These are phyloP conservation scores for Pachliopta kotzebuea DNA, from an alignment of 2,888 invertebrate genomes.

Conservation along the genomic window DNA sequence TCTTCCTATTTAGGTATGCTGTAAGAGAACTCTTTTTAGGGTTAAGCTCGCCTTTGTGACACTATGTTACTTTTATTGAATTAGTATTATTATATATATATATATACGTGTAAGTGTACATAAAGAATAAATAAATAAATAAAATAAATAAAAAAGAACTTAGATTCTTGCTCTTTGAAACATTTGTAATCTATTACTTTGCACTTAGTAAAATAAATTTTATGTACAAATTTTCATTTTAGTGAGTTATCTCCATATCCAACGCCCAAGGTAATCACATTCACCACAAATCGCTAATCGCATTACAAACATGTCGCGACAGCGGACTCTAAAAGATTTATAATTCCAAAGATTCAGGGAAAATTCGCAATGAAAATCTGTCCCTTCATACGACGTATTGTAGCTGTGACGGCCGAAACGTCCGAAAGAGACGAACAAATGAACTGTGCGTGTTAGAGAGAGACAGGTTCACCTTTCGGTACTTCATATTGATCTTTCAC, in stretches of 20 bases:
- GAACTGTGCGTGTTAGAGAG: conserved; percentile 43
- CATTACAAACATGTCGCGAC: conserved; percentile 56
- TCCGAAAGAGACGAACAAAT: conserved; percentile 49
- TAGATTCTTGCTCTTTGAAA: not conserved
- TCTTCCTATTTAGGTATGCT: no score
- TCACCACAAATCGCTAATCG: conserved; percentile 64
- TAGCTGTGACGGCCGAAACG: conserved; percentile 59
- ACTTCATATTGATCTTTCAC: conserved; percentile 80
- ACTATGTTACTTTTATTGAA: no score
- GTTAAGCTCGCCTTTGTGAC: no score
- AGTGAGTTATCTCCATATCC: conserved; percentile 65
- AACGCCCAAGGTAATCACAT: conserved; percentile 52
- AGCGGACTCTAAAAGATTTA: conserved; percentile 51
- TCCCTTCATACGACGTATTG: conserved; percentile 70
- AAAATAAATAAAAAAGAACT: no score
- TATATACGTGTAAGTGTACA: no score
- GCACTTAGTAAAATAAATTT: conserved; percentile 20
- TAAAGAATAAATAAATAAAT: no score
- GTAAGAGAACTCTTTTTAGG: no score
- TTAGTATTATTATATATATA: no score
- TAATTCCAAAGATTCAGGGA: conserved; percentile 45
- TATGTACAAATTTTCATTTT: conserved; percentile 51
- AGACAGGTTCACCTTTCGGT: conserved; percentile 65
- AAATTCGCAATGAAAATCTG: conserved; percentile 64
- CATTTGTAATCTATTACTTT: not conserved